These are phyloP conservation scores for Apis cerana DNA, from an alignment of 1,140 invertebrate species.

Conservation along the genomic window DNA sequence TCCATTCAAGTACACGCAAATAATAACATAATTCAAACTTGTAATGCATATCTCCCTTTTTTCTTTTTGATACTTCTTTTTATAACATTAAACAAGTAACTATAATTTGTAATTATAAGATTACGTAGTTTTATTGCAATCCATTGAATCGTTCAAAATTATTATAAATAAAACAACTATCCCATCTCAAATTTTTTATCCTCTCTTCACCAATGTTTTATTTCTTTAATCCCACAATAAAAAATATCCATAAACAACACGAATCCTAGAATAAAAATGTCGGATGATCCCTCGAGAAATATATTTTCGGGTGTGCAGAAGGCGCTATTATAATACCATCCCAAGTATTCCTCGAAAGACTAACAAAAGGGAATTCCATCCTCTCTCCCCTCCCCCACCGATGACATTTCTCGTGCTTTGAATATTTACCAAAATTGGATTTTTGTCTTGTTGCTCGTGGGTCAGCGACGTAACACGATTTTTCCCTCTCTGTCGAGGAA, in stretches of 20 bases:
- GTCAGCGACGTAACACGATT: constrained; percentile 57
- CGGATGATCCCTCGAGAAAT: not conserved
- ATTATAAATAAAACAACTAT: too few species aligned
- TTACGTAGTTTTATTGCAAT: too few species aligned
- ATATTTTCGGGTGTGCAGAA: not conserved
- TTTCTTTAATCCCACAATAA: too few species aligned
- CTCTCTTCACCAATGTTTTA: too few species aligned
- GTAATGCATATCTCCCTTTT: too few species aligned
- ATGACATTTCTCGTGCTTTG: constrained; percentile 36
- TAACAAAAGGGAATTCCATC: constrained; percentile 20
- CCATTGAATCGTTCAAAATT: too few species aligned
- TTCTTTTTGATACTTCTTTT: too few species aligned
- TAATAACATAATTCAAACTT: too few species aligned
- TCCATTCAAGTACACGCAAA: too few species aligned
- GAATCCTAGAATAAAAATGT: not conserved
- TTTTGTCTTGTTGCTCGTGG: constrained; percentile 51
- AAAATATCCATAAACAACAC: not conserved
- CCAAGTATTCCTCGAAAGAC: not conserved
- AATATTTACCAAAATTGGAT: constrained; percentile 73
- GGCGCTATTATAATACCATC: not conserved
- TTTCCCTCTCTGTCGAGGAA: constrained; percentile 21
- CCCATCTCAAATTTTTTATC: too few species aligned
- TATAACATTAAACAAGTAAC: too few species aligned
- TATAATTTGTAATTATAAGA: too few species aligned
- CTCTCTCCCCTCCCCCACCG: constrained; percentile 14